A percentile compares a stretch with the other conserved stretches of the same genome.
These are phyloP conservation scores for Aleiodes leptofemur DNA, from an alignment of 2,888 invertebrate genomes.

Conservation along the genomic window DNA sequence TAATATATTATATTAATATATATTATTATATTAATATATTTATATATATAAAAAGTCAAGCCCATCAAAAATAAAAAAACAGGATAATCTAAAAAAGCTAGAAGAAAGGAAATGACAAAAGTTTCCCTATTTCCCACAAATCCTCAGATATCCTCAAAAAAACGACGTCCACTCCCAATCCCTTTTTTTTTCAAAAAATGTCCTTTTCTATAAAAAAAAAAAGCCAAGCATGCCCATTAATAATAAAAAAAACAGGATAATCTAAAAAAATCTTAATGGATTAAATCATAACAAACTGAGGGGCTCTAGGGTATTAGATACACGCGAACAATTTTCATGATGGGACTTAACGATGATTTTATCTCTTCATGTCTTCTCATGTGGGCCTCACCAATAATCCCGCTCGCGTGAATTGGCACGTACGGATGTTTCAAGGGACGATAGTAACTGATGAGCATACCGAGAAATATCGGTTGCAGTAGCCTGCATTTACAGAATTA, in stretches of 20 bases:
- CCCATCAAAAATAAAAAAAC: too few species aligned
- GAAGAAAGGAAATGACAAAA: too few species aligned
- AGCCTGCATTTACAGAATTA: conserved; percentile 75
- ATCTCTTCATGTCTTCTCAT: conserved; percentile 56
- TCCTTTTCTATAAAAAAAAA: too few species aligned
- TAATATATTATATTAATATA: too few species aligned
- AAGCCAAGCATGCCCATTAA: too few species aligned
- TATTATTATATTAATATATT: too few species aligned
- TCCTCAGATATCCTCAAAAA: too few species aligned
- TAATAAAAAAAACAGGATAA: conserved; percentile 26
- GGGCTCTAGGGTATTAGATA: conserved; percentile 25
- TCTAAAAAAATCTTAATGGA: conserved; percentile 5
- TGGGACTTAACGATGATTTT: conserved; percentile 64
- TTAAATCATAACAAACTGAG: conserved; percentile 37
- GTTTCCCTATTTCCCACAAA: too few species aligned
- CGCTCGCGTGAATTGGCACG: conserved; percentile 53
- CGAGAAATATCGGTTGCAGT: conserved; percentile 81
- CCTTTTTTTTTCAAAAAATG: too few species aligned
- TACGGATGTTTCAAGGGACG: conserved; percentile 67
- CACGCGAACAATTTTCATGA: conserved; percentile 40
- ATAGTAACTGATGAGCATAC: conserved; percentile 79
- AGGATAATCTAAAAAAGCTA: too few species aligned
- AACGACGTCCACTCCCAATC: too few species aligned
- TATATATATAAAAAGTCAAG: too few species aligned
- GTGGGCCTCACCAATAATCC: conserved; percentile 50